These are phyloP conservation scores for Nebria salina DNA, from an alignment of 2,888 invertebrate species.

Conservation along the genomic window DNA sequence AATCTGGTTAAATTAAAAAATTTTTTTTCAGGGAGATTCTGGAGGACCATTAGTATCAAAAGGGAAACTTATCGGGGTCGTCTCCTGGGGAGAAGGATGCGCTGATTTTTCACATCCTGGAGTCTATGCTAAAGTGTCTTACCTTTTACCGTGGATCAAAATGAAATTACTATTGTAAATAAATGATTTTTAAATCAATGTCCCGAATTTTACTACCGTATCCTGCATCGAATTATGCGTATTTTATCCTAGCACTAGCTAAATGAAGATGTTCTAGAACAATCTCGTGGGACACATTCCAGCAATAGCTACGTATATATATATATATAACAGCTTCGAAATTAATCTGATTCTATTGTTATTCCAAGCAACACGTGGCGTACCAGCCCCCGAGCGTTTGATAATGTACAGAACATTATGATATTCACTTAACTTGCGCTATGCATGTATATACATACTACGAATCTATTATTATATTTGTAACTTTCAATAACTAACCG, in stretches of 20 bases:
- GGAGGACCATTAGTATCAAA: constrained; percentile 65
- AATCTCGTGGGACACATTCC: background rate
- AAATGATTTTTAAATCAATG: background rate
- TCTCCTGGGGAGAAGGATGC: constrained; percentile 66
- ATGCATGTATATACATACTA: no score
- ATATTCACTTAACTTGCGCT: no score
- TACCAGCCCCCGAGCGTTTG: background rate
- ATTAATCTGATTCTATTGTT: constrained; percentile 34
- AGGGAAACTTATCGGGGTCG: constrained; percentile 65
- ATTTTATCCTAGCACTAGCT: no score
- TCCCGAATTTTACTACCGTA: no score
- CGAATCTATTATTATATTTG: no score
- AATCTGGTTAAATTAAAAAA: no score
- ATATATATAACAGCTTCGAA: constrained; percentile 9
- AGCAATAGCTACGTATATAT: background rate
- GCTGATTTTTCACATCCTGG: constrained; percentile 67
- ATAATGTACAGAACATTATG: no score
- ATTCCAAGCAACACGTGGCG: constrained; percentile 15
- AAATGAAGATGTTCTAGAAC: background rate
- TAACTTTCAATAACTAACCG: no score
- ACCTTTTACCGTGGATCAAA: constrained; percentile 49
- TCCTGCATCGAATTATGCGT: no score
- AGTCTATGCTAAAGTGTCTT: constrained; percentile 63
- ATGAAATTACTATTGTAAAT: background rate
- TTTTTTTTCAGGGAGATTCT: constrained; percentile 63